Percentiles rank a stretch among this genome's conserved stretches.
Evolutionary conservation across 1,140 invertebrate genomes (phyloP).

Genomic region (Drosophila ohnishii): DNA sequence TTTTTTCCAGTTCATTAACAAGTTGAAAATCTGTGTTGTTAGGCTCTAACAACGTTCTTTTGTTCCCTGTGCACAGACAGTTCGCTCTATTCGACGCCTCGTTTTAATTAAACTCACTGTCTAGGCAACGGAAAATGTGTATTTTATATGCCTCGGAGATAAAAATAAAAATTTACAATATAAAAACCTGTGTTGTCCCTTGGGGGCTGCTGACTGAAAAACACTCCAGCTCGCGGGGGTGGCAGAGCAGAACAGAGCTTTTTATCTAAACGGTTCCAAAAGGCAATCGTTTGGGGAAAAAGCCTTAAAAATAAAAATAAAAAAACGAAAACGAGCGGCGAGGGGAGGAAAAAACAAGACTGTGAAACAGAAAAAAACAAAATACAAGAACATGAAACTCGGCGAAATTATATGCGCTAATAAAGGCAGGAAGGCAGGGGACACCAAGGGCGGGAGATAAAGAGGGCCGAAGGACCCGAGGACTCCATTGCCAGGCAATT

Average conservation of each 20-base stretch:
- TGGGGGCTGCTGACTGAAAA: slow-evolving; percentile 25
- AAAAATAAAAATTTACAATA: slow-evolving; percentile 57
- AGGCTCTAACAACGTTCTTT: slow-evolving; percentile 13
- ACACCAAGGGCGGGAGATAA: slow-evolving; percentile 7
- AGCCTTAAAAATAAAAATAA: slow-evolving; percentile 50
- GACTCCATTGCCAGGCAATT: slow-evolving; percentile 47
- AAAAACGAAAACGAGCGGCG: slow-evolving; percentile 16
- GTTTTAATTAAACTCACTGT: slow-evolving; percentile 62
- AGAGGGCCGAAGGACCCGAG: slow-evolving; percentile 24
- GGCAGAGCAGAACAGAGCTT: slow-evolving; percentile 15
- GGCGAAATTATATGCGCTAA: slow-evolving; percentile 56
- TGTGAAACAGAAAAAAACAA: slow-evolving; percentile 18
- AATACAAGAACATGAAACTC: slow-evolving; percentile 29
- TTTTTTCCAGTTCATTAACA: slow-evolving; percentile 23
- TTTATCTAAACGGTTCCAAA: slow-evolving; percentile 61
- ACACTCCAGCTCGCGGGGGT: slow-evolving; percentile 11
- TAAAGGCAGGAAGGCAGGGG: slow-evolving; percentile 39
- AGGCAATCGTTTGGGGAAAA: slow-evolving; percentile 54
- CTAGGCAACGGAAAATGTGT: slow-evolving; percentile 59
- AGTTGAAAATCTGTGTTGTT: slow-evolving; percentile 5
- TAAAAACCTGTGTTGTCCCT: slow-evolving; percentile 49
- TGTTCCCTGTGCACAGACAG: slow-evolving; percentile 39
- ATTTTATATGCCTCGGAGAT: slow-evolving; percentile 55
- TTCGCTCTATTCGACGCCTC: slow-evolving; percentile 27
- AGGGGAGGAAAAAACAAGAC: slow-evolving; percentile 31